Conservation (phyloP, 2,797 vertebrate genomes). For the Myotis pilosus region DNA sequence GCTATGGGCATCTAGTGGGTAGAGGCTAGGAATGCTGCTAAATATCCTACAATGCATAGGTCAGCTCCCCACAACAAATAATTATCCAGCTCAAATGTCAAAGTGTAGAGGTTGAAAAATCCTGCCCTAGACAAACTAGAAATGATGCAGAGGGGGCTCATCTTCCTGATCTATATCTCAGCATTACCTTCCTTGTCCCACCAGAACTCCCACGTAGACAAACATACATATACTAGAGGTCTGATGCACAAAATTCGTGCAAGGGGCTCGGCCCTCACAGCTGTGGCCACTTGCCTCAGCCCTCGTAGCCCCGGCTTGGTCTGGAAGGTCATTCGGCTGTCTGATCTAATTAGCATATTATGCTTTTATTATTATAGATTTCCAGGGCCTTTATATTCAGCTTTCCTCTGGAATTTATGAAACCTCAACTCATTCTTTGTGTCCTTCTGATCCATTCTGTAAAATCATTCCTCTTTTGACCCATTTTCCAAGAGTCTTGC, state of each 20-base stretch:
- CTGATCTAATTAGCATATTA: too few relatives aligned
- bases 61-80: background rate
- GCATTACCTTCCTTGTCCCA: background rate
- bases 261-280: too few relatives aligned
- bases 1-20: background rate
- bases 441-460: background rate
- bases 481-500: background rate
- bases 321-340: too few relatives aligned
- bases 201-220: background rate
- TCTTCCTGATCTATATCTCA: background rate
- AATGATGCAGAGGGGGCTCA: background rate
- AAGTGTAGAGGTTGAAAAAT: background rate
- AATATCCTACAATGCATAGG: background rate
- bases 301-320: too few relatives aligned
- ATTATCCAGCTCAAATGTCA: background rate
- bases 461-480: background rate
- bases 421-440: background rate
- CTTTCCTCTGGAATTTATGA: background rate
- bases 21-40: background rate
- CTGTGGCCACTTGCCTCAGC: accelerated
- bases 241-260: too few relatives aligned
- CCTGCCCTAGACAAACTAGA: background rate
- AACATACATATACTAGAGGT: background rate
- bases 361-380: background rate
- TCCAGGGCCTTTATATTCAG: background rate